A percentile compares a stretch with the other conserved stretches of the same genome.
phyloP scores from a whole-genome alignment of 2,113 vertebrate genomes.

The Tonatia bakeri region DNA sequence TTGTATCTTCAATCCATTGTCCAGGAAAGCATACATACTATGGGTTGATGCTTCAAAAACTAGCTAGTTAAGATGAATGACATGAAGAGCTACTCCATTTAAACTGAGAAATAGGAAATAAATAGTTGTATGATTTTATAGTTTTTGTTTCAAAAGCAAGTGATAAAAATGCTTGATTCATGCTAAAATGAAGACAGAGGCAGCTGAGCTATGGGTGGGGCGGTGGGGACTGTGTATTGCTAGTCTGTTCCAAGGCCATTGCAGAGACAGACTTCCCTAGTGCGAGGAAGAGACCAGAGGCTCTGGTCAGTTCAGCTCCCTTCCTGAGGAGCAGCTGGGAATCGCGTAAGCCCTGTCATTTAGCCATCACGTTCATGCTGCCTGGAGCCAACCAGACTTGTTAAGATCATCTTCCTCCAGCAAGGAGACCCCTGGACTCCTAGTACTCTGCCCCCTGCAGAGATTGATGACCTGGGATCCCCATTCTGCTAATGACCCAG shows the following conservation, averaged over 20 bases:
- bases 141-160: neutral
- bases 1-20: fast-evolving
- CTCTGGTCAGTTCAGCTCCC: neutral
- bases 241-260: neutral
- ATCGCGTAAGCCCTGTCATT: neutral
- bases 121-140: neutral
- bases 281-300: neutral
- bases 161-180: neutral
- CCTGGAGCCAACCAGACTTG: neutral
- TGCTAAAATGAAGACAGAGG: neutral
- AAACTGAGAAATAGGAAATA: neutral
- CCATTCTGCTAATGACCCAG: neutral
- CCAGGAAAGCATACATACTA: neutral
- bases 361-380: neutral
- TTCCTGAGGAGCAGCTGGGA: too few relatives aligned
- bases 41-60: neutral
- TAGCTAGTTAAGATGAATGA: neutral
- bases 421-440: neutral
- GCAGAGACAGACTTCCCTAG: neutral
- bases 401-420: neutral
- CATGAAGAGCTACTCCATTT: neutral
- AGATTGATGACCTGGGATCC: neutral
- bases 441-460: neutral
- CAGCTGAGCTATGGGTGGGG: neutral
- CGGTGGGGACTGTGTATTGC: fast-evolving